Evolutionary conservation across 2,888 invertebrate species (phyloP).

Genomic region (Drosophila peninsularis): DNA sequence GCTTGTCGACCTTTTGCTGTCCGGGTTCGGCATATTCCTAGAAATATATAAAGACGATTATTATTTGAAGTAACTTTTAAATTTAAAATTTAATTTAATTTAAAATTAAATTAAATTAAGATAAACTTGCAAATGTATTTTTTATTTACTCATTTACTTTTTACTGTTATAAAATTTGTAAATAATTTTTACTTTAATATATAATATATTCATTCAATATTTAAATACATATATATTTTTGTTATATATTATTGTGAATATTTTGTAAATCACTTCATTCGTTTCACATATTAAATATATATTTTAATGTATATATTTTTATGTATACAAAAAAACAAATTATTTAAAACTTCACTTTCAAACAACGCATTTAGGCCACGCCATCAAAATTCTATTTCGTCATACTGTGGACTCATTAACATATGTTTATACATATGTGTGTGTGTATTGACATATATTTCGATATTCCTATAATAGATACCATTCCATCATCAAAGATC

Average conservation of each 20-base stretch:
- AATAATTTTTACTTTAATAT: no score
- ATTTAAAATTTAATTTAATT: no score
- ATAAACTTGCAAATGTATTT: no score
- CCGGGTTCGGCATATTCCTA: conserved; percentile 85
- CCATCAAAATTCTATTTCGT: conserved; percentile 62
- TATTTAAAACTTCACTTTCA: conserved; percentile 14
- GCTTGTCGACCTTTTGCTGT: conserved; percentile 88
- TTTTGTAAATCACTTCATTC: no score
- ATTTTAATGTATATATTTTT: background rate
- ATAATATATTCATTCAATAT: no score
- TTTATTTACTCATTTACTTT: no score
- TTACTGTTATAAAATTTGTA: no score
- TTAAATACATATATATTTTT: no score
- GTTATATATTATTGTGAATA: no score
- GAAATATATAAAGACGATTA: background rate
- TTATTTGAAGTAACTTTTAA: no score
- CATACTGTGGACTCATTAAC: conserved; percentile 39
- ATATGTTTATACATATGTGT: conserved; percentile 5
- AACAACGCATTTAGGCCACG: conserved; percentile 66
- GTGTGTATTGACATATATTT: conserved; percentile 19
- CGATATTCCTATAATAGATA: conserved; percentile 33
- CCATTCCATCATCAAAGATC: conserved; percentile 70
- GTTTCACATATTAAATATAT: no score
- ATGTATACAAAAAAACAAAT: background rate
- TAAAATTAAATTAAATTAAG: no score